Evolutionary conservation across 2,113 vertebrate species (phyloP).

Genomic region (Okapia johnstoni): DNA sequence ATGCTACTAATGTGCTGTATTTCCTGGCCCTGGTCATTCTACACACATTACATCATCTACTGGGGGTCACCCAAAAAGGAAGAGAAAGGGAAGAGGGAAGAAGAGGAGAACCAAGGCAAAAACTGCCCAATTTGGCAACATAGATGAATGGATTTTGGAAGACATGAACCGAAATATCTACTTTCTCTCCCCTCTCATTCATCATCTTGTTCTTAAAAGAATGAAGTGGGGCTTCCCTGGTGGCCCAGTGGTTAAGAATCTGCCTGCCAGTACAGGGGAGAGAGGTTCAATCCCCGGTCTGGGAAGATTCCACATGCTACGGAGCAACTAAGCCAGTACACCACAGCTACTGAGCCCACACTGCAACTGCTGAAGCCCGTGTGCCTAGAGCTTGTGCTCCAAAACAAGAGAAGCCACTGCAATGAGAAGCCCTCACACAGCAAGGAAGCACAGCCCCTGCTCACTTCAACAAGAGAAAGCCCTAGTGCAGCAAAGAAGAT

Average conservation of each 20-base stretch:
- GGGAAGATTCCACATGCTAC: background rate
- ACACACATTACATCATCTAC: no score
- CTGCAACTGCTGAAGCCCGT: background rate
- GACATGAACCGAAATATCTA: background rate
- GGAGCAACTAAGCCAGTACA: background rate
- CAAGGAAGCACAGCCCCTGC: background rate
- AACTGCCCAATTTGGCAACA: background rate
- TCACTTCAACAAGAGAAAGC: background rate
- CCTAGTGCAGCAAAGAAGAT: background rate
- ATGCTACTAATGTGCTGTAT: background rate
- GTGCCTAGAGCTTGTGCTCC: background rate
- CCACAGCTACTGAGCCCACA: background rate
- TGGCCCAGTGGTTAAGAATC: background rate
- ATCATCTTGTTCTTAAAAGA: background rate
- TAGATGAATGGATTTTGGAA: background rate
- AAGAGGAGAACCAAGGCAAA: background rate
- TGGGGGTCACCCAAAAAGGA: background rate
- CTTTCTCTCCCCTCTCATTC: background rate
- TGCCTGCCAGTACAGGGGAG: background rate
- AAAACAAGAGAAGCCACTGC: background rate
- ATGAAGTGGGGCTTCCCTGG: background rate
- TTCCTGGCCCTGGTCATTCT: background rate
- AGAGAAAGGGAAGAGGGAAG: background rate
- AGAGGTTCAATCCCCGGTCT: fast-evolving
- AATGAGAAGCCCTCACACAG: background rate